Conservation (phyloP, 2,888 invertebrate species). For the Lasioglossum lativentre region DNA sequence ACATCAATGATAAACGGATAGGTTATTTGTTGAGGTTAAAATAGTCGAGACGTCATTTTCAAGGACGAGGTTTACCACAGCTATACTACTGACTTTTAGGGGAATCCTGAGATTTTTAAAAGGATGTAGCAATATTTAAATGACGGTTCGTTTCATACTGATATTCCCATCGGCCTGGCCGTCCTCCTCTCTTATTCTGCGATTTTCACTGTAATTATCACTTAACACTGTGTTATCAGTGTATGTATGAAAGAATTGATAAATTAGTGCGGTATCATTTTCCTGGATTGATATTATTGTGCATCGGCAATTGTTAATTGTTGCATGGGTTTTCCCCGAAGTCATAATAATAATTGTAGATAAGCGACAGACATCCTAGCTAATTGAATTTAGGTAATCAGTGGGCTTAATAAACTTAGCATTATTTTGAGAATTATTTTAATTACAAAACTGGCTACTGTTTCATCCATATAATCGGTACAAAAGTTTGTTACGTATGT, state of each 20-base stretch:
- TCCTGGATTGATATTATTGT: neutral
- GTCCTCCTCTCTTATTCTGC: neutral
- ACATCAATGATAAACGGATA: neutral
- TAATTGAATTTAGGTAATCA: no score
- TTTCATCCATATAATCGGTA: neutral
- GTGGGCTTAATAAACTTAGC: no score
- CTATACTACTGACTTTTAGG: neutral
- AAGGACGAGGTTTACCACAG: neutral
- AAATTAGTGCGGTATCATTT: neutral
- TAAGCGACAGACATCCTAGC: no score
- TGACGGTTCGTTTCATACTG: neutral
- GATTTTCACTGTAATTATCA: neutral
- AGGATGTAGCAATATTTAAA: neutral
- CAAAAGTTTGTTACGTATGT: neutral
- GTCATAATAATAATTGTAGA: neutral
- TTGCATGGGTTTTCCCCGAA: neutral
- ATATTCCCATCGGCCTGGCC: neutral
- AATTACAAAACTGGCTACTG: neutral
- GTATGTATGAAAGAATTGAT: neutral
- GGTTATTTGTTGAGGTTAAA: neutral
- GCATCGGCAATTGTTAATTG: neutral
- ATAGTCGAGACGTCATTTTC: neutral
- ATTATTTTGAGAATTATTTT: neutral
- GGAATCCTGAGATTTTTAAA: neutral
- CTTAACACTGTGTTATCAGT: no score